These are phyloP conservation scores for Onychomys torridus DNA, from an alignment of 2,797 vertebrate species.

Conservation along the genomic window DNA sequence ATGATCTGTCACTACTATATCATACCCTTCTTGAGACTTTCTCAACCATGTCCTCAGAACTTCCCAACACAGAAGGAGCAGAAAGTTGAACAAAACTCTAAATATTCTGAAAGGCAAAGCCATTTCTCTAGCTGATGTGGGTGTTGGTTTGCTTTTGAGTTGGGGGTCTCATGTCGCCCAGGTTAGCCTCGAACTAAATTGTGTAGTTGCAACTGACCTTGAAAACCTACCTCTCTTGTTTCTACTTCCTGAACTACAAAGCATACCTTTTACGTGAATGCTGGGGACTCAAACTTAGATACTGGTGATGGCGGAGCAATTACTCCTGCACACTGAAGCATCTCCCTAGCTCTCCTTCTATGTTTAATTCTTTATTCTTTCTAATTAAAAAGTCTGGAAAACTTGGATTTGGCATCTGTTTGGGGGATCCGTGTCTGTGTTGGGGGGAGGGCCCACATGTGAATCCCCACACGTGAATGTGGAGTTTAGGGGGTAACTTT, in stretches of 20 bases:
- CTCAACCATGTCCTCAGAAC: constrained; percentile 8
- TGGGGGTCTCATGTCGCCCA: background rate
- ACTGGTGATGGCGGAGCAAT: background rate
- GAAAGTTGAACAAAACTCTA: background rate
- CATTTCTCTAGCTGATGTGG: background rate
- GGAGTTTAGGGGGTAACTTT: background rate
- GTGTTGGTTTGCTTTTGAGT: background rate
- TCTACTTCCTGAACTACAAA: background rate
- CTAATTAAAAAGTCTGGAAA: background rate
- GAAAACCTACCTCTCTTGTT: background rate
- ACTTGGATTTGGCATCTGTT: background rate
- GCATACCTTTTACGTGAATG: background rate
- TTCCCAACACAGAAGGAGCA: constrained; percentile 26
- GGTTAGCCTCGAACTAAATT: background rate
- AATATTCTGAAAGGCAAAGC: background rate
- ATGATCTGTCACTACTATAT: constrained; percentile 10
- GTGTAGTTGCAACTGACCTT: background rate
- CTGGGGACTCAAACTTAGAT: background rate
- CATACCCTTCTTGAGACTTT: constrained; percentile 33
- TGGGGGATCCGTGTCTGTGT: background rate
- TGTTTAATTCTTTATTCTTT: background rate
- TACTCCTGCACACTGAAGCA: background rate
- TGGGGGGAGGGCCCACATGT: background rate
- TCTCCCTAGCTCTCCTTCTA: background rate
- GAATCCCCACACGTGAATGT: background rate